Base-by-base conservation (phyloP, 2,888 invertebrate genomes). In the Drosophila melanocephala region DNA sequence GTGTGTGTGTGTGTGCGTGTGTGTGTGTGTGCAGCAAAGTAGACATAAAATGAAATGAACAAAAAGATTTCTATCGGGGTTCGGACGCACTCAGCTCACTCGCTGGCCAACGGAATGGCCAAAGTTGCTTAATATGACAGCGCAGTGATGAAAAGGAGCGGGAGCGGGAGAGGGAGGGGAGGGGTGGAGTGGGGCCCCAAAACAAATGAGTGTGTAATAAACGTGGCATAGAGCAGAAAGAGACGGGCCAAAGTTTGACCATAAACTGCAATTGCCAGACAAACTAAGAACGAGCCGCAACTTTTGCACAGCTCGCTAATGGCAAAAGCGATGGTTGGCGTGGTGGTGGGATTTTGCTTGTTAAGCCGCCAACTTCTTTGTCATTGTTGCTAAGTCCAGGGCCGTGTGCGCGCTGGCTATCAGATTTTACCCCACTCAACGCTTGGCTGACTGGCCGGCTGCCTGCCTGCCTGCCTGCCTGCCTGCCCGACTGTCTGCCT, bases 51-150 rank as follows among this genome's bases (percentile, higher is more conserved):
- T 72, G 83, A 88, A 87, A 87, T 90, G 87, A 87, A 86, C 86
- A 90, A 90, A 87, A 90, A 90, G 87, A 90, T 87, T 87, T 86
- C 90, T 87, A 87, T 87, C 89, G 72, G 50, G 44, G 39, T 33
- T 64, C 63, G 62, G 63, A 69, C 67, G 47, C 44, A 58, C 55
- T 62, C 75, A 44, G 56, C 61, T 60, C 56, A 33, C 58, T 60
- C 51, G 75, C 71, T 28, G 76, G 73, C 81, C 75, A 79, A 75
- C 72, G 60, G 71, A 89, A 86, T 81, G 84, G 72, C 63, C 63
- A 86, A 87, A 90, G 84, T 90, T 90, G 89, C 90, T 90, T 87
- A 90, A 87, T 90, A 90, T 86, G 88, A 86, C 76, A 75, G 81
- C 67, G 28, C 7, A 66, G n/a, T 67, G 55, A 47, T 55, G 42